phyloP scores from a whole-genome alignment of 2,113 vertebrate genomes.

The Anolis sagrei region DNA sequence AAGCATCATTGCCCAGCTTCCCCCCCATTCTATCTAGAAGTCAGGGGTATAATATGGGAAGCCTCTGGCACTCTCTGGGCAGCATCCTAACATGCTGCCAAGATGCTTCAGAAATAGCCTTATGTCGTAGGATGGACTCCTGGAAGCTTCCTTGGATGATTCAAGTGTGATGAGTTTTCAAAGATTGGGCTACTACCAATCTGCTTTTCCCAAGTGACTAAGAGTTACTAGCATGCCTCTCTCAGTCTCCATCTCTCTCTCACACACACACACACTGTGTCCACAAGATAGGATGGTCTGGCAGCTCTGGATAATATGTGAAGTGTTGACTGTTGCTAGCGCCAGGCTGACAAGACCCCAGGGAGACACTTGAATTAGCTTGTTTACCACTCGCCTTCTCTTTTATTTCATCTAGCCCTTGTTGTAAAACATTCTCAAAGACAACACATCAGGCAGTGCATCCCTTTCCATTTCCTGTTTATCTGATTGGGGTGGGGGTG shows the following conservation, averaged over 20 bases:
- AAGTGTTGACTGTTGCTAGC: slow-evolving; percentile 50
- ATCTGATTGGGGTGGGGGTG: neutral
- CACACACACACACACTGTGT: neutral
- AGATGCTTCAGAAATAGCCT: too few species aligned
- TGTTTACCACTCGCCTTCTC: slow-evolving; percentile 56
- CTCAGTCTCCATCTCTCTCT: neutral
- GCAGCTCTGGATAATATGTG: slow-evolving; percentile 46
- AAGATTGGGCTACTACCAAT: neutral
- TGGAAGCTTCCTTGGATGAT: too few species aligned
- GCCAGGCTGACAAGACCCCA: slow-evolving; percentile 39
- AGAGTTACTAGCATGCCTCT: slow-evolving; percentile 37
- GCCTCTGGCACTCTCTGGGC: too few species aligned
- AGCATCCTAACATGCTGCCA: too few species aligned
- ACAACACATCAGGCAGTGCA: slow-evolving; percentile 5
- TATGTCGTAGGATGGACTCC: too few species aligned
- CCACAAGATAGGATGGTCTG: neutral
- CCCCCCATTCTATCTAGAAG: too few species aligned
- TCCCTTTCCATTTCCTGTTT: slow-evolving; percentile 39
- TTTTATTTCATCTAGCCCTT: slow-evolving; percentile 34
- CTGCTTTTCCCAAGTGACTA: slow-evolving; percentile 41
- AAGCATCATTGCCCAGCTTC: too few species aligned
- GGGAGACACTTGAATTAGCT: slow-evolving; percentile 48
- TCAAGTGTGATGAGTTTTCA: too few species aligned
- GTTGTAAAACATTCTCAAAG: slow-evolving; percentile 39
- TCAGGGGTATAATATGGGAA: too few species aligned